phyloP scores from a whole-genome alignment of 2,113 vertebrate genomes.

The Trachemys scripta region DNA sequence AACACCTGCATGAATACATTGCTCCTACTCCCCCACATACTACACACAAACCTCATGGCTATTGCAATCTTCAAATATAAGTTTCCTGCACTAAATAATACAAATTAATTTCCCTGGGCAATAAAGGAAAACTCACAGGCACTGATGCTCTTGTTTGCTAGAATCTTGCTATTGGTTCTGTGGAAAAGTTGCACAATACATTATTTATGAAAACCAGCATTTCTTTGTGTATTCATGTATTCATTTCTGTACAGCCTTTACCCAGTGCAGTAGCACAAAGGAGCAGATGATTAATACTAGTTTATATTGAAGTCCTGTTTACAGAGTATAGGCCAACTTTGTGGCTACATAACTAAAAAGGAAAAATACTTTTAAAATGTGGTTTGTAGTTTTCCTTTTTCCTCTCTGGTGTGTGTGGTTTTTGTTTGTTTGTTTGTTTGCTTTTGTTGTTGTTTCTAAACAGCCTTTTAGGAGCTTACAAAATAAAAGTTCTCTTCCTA shows the following conservation, averaged over 20 bases:
- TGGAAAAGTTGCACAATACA: neutral
- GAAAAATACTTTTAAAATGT: neutral
- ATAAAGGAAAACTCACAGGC: constrained; percentile 1
- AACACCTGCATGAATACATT: neutral
- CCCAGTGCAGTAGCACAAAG: constrained; percentile 2
- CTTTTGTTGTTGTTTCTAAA: neutral
- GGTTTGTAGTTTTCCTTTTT: neutral
- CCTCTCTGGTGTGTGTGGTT: neutral
- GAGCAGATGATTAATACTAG: constrained; percentile 5
- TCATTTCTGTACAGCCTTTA: neutral
- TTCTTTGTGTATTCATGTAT: constrained; percentile 10
- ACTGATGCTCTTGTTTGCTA: neutral
- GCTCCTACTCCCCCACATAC: neutral
- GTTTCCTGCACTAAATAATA: constrained; percentile 14
- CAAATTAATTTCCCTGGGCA: constrained; percentile 11
- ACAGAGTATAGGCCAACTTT: neutral
- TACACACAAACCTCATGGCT: constrained; percentile 1
- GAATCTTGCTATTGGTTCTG: neutral
- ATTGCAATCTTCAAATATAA: constrained; percentile 4
- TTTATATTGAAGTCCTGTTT: neutral
- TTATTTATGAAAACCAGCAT: neutral
- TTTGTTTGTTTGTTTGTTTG: neutral
- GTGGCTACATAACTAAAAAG: neutral
- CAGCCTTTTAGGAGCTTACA: too few species aligned
- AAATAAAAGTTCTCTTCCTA: too few species aligned